These are phyloP conservation scores for Morpho achilles DNA, from an alignment of 2,888 invertebrate genomes.

Conservation along the genomic window DNA sequence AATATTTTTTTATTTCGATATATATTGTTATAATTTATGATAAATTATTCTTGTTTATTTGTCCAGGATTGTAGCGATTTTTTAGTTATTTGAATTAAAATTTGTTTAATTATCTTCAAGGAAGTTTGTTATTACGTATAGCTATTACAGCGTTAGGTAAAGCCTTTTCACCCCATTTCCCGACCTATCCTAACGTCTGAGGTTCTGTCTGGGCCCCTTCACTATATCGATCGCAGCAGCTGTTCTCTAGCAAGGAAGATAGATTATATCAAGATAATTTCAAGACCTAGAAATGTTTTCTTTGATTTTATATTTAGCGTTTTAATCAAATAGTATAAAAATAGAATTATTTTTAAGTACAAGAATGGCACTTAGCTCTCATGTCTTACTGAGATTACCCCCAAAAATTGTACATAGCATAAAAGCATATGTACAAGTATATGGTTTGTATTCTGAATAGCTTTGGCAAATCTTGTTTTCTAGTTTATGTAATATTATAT, in stretches of 20 bases:
- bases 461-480: too few relatives aligned
- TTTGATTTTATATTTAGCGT: neutral
- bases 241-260: constrained; percentile 16
- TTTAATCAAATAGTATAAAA: too few relatives aligned
- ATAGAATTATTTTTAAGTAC: too few relatives aligned
- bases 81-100: neutral
- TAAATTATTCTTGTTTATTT: too few relatives aligned
- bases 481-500: too few relatives aligned
- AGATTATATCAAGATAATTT: neutral
- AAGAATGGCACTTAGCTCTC: too few relatives aligned
- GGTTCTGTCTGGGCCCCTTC: constrained; percentile 33
- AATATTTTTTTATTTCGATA: too few relatives aligned
- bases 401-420: too few relatives aligned
- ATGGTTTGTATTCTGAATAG: too few relatives aligned
- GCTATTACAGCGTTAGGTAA: constrained; percentile 8
- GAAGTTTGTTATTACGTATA: neutral
- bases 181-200: constrained; percentile 62
- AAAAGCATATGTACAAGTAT: too few relatives aligned
- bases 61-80: neutral
- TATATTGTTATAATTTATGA: too few relatives aligned
- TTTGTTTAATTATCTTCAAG: neutral
- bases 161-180: constrained; percentile 31
- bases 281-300: neutral
- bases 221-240: constrained; percentile 24
- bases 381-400: too few relatives aligned